A percentile compares a stretch with the other conserved stretches of the same genome.
These are phyloP conservation scores for Patella caerulea DNA, from an alignment of 2,888 invertebrate species.

Conservation along the genomic window DNA sequence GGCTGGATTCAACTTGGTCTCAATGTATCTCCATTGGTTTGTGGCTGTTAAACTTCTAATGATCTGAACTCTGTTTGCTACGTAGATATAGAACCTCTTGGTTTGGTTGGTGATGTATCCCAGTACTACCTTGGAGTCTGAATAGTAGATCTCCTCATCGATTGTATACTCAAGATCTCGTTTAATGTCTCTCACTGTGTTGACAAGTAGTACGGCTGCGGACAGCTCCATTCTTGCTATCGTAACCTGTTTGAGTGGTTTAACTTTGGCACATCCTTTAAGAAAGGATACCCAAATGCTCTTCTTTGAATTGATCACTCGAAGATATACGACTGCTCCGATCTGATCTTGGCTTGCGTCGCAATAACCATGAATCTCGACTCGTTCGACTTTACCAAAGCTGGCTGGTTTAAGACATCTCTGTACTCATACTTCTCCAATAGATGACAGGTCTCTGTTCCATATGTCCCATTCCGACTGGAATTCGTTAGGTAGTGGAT, in stretches of 20 bases:
- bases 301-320: neutral
- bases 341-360: conserved; percentile 7
- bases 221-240: neutral
- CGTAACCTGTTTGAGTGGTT: neutral
- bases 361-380: neutral
- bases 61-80: conserved; percentile 9
- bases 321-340: neutral
- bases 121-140: conserved; percentile 15
- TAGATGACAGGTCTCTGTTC: neutral
- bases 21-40: conserved; percentile 15
- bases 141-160: conserved; percentile 1
- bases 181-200: neutral
- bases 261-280: conserved; percentile 1
- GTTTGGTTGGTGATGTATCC: conserved; percentile 7
- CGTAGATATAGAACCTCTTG: conserved; percentile 18
- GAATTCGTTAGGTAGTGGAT: neutral
- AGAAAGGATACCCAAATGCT: neutral
- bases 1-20: conserved; percentile 17
- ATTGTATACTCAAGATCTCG: neutral
- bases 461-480: conserved; percentile 2
- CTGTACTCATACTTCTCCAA: neutral
- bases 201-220: conserved; percentile 6
- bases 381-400: neutral
- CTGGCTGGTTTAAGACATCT: neutral
- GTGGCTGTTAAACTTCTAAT: conserved; percentile 14